Conservation (phyloP, 2,113 vertebrate species). For the Pterocles gutturalis region DNA sequence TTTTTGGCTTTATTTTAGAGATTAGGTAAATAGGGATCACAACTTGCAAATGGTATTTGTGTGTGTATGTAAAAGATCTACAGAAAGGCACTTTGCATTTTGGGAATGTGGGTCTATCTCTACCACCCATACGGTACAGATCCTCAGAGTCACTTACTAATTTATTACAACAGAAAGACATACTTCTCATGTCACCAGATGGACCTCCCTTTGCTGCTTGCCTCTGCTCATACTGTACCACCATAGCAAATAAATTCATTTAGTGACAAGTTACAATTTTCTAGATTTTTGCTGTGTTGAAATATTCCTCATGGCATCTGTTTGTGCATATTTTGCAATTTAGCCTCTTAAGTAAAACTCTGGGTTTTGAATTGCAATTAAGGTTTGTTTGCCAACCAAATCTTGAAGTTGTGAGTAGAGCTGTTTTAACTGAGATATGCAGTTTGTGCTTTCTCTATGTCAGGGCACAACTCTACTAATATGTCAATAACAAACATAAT, state of each 20-base stretch:
- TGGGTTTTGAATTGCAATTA: not conserved
- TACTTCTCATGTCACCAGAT: not conserved
- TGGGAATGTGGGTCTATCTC: not conserved
- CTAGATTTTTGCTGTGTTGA: conserved; percentile 1
- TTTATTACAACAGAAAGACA: not conserved
- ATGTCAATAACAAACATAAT: not conserved
- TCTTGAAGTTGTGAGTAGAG: not conserved
- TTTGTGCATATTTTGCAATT: not conserved
- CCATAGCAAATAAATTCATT: not conserved
- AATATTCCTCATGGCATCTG: not conserved
- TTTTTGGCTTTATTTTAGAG: not conserved
- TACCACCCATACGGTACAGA: not conserved
- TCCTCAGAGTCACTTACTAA: not conserved
- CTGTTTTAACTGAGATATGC: not conserved
- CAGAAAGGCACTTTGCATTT: not conserved
- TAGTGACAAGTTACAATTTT: not conserved
- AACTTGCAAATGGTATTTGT: rapidly evolving
- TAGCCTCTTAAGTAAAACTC: not conserved
- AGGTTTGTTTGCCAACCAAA: not conserved
- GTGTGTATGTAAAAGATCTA: not conserved
- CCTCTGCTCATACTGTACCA: not conserved
- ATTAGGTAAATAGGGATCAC: not conserved
- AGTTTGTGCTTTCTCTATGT: not conserved
- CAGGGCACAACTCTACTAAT: not conserved
- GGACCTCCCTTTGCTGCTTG: not conserved